Evolutionary conservation across 2,113 vertebrate genomes (phyloP).

Genomic region (Alaudala cheleensis): DNA sequence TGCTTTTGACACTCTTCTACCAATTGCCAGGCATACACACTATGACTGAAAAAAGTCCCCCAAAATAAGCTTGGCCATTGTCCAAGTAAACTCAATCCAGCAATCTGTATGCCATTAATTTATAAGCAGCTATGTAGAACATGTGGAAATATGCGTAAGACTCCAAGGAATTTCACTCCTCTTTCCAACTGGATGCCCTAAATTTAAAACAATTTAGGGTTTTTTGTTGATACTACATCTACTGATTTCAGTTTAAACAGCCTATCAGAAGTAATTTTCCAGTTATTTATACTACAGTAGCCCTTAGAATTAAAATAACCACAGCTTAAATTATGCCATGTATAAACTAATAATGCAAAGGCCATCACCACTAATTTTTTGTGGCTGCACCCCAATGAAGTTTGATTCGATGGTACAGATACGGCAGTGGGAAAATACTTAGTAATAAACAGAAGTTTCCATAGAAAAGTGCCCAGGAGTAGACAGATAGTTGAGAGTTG

Average conservation of each 20-base stretch:
- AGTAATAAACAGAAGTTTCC: neutral
- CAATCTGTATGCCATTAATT: neutral
- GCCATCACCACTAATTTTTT: neutral
- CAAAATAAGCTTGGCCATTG: neutral
- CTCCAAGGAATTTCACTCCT: neutral
- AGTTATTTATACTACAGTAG: neutral
- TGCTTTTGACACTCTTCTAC: neutral
- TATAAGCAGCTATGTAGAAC: neutral
- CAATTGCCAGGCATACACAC: neutral
- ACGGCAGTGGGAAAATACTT: neutral
- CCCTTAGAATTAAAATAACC: neutral
- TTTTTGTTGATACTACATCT: neutral
- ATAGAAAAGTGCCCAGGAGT: fast-evolving
- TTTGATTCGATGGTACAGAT: neutral
- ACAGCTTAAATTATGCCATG: neutral
- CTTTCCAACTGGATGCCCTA: neutral
- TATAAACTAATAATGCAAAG: neutral
- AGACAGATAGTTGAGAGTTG: neutral
- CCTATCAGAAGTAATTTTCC: neutral
- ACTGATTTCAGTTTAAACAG: neutral
- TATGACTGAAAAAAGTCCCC: neutral
- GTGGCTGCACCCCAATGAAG: neutral
- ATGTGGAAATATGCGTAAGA: neutral
- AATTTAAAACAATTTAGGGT: neutral
- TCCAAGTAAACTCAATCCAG: neutral